These are phyloP conservation scores for Nothura maculosa DNA, from an alignment of 2,797 vertebrate species.

Conservation along the genomic window DNA sequence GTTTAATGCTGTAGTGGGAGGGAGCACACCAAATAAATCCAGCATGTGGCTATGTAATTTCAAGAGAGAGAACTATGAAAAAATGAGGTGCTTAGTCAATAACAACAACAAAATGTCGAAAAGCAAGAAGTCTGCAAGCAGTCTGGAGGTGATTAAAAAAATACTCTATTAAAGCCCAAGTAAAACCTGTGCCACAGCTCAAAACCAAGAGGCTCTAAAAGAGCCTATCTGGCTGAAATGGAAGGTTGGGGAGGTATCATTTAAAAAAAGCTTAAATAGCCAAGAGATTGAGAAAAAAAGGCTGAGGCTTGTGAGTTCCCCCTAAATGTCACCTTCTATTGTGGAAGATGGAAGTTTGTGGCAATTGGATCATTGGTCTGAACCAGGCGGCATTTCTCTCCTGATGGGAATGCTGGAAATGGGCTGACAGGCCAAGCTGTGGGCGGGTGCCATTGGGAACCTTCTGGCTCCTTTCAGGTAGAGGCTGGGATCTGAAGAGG, in stretches of 20 bases:
- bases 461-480: too few relatives aligned
- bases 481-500: too few relatives aligned
- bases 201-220: conserved; percentile 43
- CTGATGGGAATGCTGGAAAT: background rate
- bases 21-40: conserved; percentile 78
- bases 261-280: background rate
- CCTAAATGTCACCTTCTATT: background rate
- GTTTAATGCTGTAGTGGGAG: conserved; percentile 68
- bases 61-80: conserved; percentile 75
- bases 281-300: background rate
- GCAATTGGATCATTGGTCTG: background rate
- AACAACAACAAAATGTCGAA: conserved; percentile 76
- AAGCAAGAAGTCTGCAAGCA: conserved; percentile 76
- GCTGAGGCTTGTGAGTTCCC: background rate
- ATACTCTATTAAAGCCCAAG: conserved; percentile 73
- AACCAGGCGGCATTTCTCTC: background rate
- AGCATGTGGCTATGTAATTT: conserved; percentile 70
- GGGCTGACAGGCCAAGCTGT: background rate
- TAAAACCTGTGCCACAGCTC: conserved; percentile 73
- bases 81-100: conserved; percentile 76
- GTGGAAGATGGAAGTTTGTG: background rate
- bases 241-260: conserved; percentile 47
- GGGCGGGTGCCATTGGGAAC: background rate
- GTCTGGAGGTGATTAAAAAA: conserved; percentile 80
- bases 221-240: conserved; percentile 28